Evolutionary conservation across 2,888 invertebrate species (phyloP).

Genomic region (Aphidius colemani): DNA sequence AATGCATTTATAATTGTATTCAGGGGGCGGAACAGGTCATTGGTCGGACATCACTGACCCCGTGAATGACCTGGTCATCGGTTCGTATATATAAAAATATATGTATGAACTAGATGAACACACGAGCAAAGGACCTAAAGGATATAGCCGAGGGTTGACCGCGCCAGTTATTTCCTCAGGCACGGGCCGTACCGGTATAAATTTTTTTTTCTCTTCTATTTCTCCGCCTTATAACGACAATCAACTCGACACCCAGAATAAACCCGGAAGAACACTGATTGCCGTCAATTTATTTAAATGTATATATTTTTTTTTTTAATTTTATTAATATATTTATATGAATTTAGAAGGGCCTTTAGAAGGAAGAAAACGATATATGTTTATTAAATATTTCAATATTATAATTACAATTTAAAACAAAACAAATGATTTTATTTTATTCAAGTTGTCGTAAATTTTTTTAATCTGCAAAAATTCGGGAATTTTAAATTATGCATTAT

Average conservation of each 20-base stretch:
- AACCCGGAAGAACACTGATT: constrained; percentile 24
- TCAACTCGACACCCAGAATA: constrained; percentile 10
- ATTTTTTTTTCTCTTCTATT: background rate
- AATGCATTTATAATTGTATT: constrained; percentile 59
- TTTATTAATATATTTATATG: background rate
- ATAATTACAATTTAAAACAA: too few relatives aligned
- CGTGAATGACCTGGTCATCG: constrained; percentile 45
- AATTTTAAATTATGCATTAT: background rate
- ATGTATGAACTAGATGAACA: constrained; percentile 28
- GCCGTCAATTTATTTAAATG: constrained; percentile 26
- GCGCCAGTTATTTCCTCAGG: constrained; percentile 35
- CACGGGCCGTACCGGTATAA: constrained; percentile 51
- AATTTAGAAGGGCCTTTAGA: too few relatives aligned
- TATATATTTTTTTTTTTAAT: constrained; percentile 4
- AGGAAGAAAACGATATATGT: too few relatives aligned
- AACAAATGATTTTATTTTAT: too few relatives aligned
- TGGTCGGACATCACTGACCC: constrained; percentile 58
- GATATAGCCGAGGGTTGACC: constrained; percentile 26
- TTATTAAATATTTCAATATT: too few relatives aligned
- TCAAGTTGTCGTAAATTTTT: too few relatives aligned
- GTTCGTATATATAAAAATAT: background rate
- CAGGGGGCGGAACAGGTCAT: constrained; percentile 53
- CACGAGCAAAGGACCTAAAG: constrained; percentile 16
- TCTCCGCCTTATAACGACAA: constrained; percentile 24
- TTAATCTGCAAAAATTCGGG: background rate